Evolutionary conservation across 2,888 invertebrate species (phyloP), one percentile per base, ranked within the genome.

Genomic region (Euproctis similis): DNA sequence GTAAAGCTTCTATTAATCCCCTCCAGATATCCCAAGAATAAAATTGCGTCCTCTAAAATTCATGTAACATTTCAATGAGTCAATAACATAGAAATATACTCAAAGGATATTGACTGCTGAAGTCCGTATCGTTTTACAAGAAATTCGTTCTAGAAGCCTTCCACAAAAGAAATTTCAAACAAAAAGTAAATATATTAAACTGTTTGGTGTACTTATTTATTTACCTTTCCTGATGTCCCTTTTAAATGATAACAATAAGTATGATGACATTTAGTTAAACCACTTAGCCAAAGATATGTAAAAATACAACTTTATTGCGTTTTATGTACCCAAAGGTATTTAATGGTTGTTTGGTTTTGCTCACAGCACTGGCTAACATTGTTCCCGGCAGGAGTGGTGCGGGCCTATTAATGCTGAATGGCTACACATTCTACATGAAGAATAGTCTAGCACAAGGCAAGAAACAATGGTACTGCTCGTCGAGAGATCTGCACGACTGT

Each of bases 381-480:
- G 81, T 84, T 34, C 81, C 82, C 1, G 82, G 82, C 14, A 48
- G 82, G 25, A 82, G 81, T 0, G 82, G 82, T 1, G 80, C 82
- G 2, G 78, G 81, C 0, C 50, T 84, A 2, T 58, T 84, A 8
- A 74, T 82, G 39, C 61, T 84, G 14, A 78, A 84, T 8, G 82
- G 82, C 0, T 84, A 81, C 39, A 84, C 82, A 7, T 84, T 84
- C 45, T 84, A 84, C 34, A 80, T 82, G 81, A 84, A 84, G 47
- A 84, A 84, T 39, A 81, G 81, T 41, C 82, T 81, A 39, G 82
- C 82, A 0, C 78, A 82, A 37, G 82, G 82, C 2, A 82, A 81
- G 43, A 84, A 84, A 43, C 82, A 84, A 37, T 82, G 82, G 82
- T 84, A 84, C 39, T 84, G 82, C 37, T 82, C 82, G 2, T 80